Conservation (phyloP, 2,113 vertebrate genomes). For the Malurus melanocephalus region DNA sequence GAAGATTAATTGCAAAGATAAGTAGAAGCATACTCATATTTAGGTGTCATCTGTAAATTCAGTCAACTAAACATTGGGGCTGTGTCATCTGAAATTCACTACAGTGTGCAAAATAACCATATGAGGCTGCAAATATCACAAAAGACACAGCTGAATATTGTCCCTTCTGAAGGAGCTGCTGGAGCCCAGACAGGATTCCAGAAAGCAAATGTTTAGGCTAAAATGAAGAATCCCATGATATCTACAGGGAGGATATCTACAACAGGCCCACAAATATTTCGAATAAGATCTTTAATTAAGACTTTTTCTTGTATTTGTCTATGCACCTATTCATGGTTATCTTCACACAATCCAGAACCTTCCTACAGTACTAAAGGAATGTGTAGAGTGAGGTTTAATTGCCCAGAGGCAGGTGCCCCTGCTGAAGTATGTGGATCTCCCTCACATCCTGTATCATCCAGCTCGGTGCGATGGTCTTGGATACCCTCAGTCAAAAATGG, state of each 20-base stretch:
- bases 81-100: not conserved
- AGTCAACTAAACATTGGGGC: not conserved
- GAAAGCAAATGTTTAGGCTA: not conserved
- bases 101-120: not conserved
- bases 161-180: not conserved
- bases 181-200: not conserved
- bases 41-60: not conserved
- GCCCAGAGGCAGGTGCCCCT: not conserved
- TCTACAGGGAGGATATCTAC: not conserved
- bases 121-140: not conserved
- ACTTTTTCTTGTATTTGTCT: not conserved
- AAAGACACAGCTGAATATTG: not conserved
- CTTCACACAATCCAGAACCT: not conserved
- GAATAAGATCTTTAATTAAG: not conserved
- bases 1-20: not conserved
- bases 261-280: not conserved
- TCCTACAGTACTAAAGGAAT: not conserved
- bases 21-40: not conserved
- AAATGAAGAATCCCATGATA: not conserved
- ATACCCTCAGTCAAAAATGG: not conserved
- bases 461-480: not conserved
- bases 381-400: not conserved
- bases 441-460: not conserved
- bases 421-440: not conserved
- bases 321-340: not conserved